A percentile compares a stretch with the other conserved stretches of the same genome.
Evolutionary conservation across 2,113 vertebrate genomes (phyloP).

Genomic region (Crotalus tigris): DNA sequence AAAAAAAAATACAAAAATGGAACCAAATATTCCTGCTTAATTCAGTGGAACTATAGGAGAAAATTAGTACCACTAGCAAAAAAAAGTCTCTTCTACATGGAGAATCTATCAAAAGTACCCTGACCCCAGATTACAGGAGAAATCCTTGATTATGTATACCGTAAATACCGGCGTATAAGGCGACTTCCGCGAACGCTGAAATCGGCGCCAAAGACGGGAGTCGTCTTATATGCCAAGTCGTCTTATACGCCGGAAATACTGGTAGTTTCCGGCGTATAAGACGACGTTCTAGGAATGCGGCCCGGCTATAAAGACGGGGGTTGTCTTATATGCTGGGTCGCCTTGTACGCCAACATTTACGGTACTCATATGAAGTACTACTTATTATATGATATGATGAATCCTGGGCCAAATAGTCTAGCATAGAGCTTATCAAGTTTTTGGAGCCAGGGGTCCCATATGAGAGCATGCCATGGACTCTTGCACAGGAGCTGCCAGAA

Average conservation of each 20-base stretch:
- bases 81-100: not conserved
- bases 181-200: too few species aligned
- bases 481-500: not conserved
- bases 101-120: not conserved
- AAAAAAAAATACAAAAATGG: not conserved
- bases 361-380: not conserved
- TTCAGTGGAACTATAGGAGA: not conserved
- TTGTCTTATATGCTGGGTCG: too few species aligned
- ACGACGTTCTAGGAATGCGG: too few species aligned
- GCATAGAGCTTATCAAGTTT: not conserved
- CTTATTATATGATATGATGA: not conserved
- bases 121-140: not conserved
- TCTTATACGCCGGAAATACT: too few species aligned
- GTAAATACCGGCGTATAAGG: too few species aligned
- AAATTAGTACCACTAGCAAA: fast-evolving
- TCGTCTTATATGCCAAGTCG: too few species aligned
- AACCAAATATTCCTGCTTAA: not conserved
- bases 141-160: not conserved
- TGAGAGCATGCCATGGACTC: not conserved
- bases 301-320: too few species aligned
- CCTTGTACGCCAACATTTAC: too few species aligned
- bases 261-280: too few species aligned
- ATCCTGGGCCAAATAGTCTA: not conserved
- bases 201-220: too few species aligned
- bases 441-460: not conserved